Evolutionary conservation across 2,113 vertebrate species (phyloP), one percentile per base, ranked within the genome.

Genomic region (Nasalis larvatus): DNA sequence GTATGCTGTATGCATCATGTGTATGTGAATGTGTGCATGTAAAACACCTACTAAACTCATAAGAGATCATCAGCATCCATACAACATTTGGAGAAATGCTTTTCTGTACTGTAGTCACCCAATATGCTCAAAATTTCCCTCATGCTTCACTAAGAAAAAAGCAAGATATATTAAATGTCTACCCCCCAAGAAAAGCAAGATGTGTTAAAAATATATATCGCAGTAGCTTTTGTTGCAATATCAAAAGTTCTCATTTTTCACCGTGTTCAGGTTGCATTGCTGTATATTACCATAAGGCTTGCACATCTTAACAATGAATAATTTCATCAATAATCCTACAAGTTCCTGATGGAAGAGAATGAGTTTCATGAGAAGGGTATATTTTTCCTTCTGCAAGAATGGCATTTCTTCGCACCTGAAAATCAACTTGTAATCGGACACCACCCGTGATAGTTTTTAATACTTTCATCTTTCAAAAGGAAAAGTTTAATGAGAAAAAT

Each of bases 21-120:
- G 54, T 37, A 4, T 32, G 21, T 47, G 54, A 32, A 8, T 23
- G 4, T 14, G n/a, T 20, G n/a, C 2, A 0, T 47, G 58, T 16
- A 8, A 54, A 83, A 47, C 3, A 7, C 8, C 6, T 63, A 18
- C 25, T 40, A 20, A 40, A 49, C 30, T 25, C 20, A 9, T 5
- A 27, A 76, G 35, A 1, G 16, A 2, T 27, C 4, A 3, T 3
- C 56, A 56, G 8, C 0, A 40, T 12, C 10, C 60, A 20, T 8
- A 35, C 42, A 14, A 73, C 4, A 0, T 10, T 27, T 37, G 13
- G 18, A 8, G 20, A 73, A 37, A 77, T n/a, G 40, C 14, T 27
- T 66, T 76, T 87, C 11, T 68, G 13, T 6, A 1, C 4, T 17
- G 18, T 3, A 37, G 5, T 25, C 17, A 20, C 4, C 14, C 23